Evolutionary conservation across 2,888 invertebrate species (phyloP).

Genomic region (Eupithecia pulchellata): DNA sequence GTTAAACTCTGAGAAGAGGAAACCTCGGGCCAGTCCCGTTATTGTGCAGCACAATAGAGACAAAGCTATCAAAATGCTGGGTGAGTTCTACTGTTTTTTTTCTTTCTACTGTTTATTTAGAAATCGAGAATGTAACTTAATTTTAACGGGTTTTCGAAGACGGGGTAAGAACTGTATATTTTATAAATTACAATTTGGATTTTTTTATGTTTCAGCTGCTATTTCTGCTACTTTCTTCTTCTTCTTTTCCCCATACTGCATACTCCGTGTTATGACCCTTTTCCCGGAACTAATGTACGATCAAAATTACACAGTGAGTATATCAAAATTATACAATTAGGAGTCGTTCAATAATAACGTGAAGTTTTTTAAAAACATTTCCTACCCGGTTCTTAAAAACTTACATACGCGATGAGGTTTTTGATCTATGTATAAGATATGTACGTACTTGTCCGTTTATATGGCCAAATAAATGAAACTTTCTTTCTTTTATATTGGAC

Average conservation of each 20-base stretch:
- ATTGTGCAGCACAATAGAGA: conserved; percentile 73
- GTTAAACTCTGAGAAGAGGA: conserved; percentile 85
- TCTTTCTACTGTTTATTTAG: too few relatives aligned
- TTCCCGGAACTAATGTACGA: conserved; percentile 75
- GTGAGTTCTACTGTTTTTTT: conserved; percentile 82
- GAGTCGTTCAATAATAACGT: too few relatives aligned
- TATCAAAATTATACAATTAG: too few relatives aligned
- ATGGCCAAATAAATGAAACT: too few relatives aligned
- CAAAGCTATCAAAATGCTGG: conserved; percentile 91
- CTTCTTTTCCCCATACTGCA: conserved; percentile 92
- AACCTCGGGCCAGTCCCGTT: conserved; percentile 79
- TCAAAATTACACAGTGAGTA: conserved; percentile 71
- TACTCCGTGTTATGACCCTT: conserved; percentile 89
- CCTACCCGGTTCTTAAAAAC: too few relatives aligned
- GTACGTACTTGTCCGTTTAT: too few relatives aligned
- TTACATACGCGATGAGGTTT: too few relatives aligned
- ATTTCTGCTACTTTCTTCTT: conserved; percentile 84
- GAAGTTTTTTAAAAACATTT: too few relatives aligned
- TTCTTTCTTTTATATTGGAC: too few relatives aligned
- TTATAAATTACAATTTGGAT: background rate
- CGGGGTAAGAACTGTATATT: background rate
- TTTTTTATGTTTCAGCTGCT: conserved; percentile 63
- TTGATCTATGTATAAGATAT: too few relatives aligned
- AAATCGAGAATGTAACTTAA: too few relatives aligned
- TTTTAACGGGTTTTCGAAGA: too few relatives aligned